A percentile compares a stretch with the other conserved stretches of the same genome.
phyloP scores from a whole-genome alignment of 1,140 invertebrate genomes.

The Planococcus citri region DNA sequence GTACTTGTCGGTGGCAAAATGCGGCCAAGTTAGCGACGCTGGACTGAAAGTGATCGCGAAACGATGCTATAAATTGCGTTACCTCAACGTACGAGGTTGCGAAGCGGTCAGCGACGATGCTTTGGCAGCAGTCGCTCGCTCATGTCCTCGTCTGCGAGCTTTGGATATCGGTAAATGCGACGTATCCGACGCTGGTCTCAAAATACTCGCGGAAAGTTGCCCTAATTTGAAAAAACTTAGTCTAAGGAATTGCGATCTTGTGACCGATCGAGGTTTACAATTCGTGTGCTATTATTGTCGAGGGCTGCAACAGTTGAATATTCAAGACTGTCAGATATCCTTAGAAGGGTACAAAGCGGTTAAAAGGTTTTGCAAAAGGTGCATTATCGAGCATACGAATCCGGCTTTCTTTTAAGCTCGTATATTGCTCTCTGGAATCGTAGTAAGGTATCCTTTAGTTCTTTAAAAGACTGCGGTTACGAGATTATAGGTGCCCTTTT shows the following conservation, averaged over 20 bases:
- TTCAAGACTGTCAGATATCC: constrained; percentile 79
- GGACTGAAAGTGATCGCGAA: constrained; percentile 74
- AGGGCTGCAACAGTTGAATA: constrained; percentile 76
- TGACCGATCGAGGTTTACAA: constrained; percentile 75
- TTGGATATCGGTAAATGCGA: constrained; percentile 86
- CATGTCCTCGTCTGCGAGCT: constrained; percentile 68
- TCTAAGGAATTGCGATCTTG: constrained; percentile 73
- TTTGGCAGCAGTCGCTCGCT: constrained; percentile 64
- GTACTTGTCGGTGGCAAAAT: constrained; percentile 81
- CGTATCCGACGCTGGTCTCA: constrained; percentile 72
- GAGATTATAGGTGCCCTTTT: too few relatives aligned
- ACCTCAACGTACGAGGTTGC: constrained; percentile 80
- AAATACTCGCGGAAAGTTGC: constrained; percentile 72
- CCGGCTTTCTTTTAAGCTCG: constrained; percentile 64
- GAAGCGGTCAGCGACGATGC: constrained; percentile 84
- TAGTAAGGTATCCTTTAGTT: too few relatives aligned
- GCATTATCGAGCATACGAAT: constrained; percentile 88
- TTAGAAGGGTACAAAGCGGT: constrained; percentile 77
- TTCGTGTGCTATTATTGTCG: constrained; percentile 74
- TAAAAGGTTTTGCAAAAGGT: constrained; percentile 78
- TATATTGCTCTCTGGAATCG: too few relatives aligned
- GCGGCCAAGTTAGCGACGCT: constrained; percentile 68
- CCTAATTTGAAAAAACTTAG: constrained; percentile 82
- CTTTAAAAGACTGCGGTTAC: too few relatives aligned
- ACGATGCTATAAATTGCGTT: constrained; percentile 76